Base-by-base conservation (phyloP, 1,140 invertebrate species). In the Bombus picipes region DNA sequence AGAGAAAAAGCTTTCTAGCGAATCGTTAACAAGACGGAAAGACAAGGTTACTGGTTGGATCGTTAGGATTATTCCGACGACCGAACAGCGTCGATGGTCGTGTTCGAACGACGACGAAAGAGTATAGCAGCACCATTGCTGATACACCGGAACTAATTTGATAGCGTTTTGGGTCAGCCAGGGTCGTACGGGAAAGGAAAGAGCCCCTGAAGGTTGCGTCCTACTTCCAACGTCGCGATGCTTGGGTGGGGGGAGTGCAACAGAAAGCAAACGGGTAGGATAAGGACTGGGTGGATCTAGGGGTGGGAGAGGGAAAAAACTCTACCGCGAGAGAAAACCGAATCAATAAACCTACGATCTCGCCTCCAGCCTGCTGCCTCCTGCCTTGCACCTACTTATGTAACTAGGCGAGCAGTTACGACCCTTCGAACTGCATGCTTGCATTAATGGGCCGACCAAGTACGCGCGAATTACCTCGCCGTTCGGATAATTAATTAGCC, bases 341-440 rank as follows among this genome's bases (percentile, higher is more conserved):
- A 94, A 94, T 94, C 93, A 93, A 94, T 94, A 94, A 94, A 94
- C 91, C 90, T 89, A 91, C 91, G 90, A 92, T 94, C 90, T 91
- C 83, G 87, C 77, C 90, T 90, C 83, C 88, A 82, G 81, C 57
- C 73, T 77, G 75, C 77, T 71, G 70, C 77, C 88, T 89, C 59
- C 57, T 89, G 84, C 87, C 88, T 85, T 89, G 87, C 87, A 90
- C 91, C 89, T 92, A 88, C 85, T 93, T 92, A 91, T 91, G 83
- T 89, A 91, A 92, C 90, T 87, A 83, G 85, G 85, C 85, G 85
- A 87, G 74, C 85, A 78, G 81, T 83, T 81, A 72, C 82, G 76
- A 79, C 84, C 79, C 79, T 81, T 85, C 84, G 71, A 85, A 37
- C 78, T 74, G 57, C 79, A 68, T 68, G 70, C 84, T 78, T 41